Evolutionary conservation across 2,888 invertebrate species (phyloP).

Genomic region (Lasioglossum malachurum): DNA sequence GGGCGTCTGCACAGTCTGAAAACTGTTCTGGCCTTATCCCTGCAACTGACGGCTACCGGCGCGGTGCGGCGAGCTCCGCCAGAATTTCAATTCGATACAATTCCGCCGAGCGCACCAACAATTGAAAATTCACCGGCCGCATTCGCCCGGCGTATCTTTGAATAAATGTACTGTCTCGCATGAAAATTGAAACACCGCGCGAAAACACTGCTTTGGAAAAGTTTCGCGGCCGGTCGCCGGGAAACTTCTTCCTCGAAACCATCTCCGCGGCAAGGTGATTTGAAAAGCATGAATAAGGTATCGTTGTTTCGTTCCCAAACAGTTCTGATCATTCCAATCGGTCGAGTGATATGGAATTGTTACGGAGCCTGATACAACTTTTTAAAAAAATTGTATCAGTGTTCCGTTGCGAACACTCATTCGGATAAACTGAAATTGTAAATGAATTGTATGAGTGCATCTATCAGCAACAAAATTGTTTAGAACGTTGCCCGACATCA

Average conservation of each 20-base stretch:
- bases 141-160: constrained; percentile 9
- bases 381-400: neutral
- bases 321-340: neutral
- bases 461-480: neutral
- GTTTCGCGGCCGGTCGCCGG: neutral
- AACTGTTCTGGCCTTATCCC: neutral
- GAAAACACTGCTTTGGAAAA: neutral
- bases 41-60: constrained; percentile 1
- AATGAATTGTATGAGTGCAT: neutral
- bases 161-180: constrained; percentile 11
- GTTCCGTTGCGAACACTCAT: neutral
- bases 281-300: neutral
- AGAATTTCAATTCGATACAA: constrained; percentile 12
- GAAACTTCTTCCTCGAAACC: neutral
- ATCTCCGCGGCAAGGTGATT: neutral
- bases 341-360: neutral
- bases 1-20: neutral
- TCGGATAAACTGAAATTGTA: neutral
- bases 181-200: constrained; percentile 13
- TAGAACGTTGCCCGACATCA: too few species aligned
- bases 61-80: neutral
- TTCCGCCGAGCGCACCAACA: neutral
- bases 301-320: neutral
- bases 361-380: neutral
- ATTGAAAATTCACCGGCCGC: constrained; percentile 9